Conservation (phyloP, 2,797 vertebrate genomes). For the Melanotaenia nigrans region DNA sequence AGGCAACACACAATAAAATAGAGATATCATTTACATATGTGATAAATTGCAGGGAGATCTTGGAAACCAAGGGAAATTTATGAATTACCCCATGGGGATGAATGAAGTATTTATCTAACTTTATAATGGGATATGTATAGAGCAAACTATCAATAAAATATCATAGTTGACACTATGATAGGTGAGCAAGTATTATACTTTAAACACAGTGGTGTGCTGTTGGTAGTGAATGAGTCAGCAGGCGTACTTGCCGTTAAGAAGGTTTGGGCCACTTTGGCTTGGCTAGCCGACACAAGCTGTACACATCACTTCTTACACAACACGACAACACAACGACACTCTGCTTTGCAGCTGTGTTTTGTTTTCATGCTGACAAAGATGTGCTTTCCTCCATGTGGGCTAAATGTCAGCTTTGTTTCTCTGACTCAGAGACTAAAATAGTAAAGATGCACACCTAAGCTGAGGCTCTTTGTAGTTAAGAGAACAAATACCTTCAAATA, state of each 20-base stretch:
- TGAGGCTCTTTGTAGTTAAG: constrained; percentile 55
- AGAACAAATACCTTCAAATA: constrained; percentile 42
- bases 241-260: constrained; percentile 31
- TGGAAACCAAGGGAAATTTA: no score
- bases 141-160: no score
- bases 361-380: constrained; percentile 68
- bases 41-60: no score
- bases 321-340: constrained; percentile 45
- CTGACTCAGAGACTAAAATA: constrained; percentile 72
- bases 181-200: no score
- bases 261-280: constrained; percentile 29
- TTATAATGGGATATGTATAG: no score
- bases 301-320: constrained; percentile 48
- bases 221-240: constrained; percentile 39
- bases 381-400: constrained; percentile 51
- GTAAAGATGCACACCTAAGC: constrained; percentile 53
- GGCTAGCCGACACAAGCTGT: constrained; percentile 12
- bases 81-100: no score
- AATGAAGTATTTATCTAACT: no score
- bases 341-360: constrained; percentile 72
- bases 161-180: no score
- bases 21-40: no score
- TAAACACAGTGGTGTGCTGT: no score
- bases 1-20: no score
- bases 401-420: constrained; percentile 63